A percentile compares a stretch with the other conserved stretches of the same genome.
phyloP scores from a whole-genome alignment of 2,797 vertebrate species.

The Lindbergichthys nudifrons region DNA sequence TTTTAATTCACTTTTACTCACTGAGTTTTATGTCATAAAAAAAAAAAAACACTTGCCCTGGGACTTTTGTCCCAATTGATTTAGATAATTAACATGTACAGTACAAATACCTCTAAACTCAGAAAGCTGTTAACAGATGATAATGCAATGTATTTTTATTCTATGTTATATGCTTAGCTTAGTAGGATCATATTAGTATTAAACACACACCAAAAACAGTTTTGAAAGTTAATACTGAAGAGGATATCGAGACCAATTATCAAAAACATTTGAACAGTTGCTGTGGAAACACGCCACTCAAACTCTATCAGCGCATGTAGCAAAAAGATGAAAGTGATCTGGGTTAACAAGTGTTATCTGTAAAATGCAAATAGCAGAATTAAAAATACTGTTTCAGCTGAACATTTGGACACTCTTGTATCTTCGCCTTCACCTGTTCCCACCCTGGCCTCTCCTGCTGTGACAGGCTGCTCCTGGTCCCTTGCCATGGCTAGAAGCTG shows the following conservation, averaged over 20 bases:
- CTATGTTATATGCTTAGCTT: background rate
- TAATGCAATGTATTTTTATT: background rate
- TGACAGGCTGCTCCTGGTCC: conserved; percentile 25
- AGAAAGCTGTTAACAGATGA: background rate
- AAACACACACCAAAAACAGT: background rate
- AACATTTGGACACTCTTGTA: background rate
- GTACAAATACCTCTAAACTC: background rate
- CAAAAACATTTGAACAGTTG: background rate
- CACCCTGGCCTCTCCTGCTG: conserved; percentile 4
- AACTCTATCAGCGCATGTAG: background rate
- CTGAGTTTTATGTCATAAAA: background rate
- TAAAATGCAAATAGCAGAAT: conserved; percentile 32
- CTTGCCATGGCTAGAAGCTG: conserved; percentile 16
- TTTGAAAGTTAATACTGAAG: background rate
- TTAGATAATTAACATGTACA: no score
- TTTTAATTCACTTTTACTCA: no score
- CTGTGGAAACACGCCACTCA: background rate
- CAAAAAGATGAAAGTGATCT: conserved; percentile 15
- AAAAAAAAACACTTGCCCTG: no score
- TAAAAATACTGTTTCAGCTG: conserved; percentile 19
- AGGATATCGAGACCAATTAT: background rate
- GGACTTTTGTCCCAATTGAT: no score
- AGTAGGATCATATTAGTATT: background rate
- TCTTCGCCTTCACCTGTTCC: conserved; percentile 19
- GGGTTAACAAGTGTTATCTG: background rate